These are phyloP conservation scores for Tachina fera DNA, from an alignment of 2,888 invertebrate genomes.

Conservation along the genomic window DNA sequence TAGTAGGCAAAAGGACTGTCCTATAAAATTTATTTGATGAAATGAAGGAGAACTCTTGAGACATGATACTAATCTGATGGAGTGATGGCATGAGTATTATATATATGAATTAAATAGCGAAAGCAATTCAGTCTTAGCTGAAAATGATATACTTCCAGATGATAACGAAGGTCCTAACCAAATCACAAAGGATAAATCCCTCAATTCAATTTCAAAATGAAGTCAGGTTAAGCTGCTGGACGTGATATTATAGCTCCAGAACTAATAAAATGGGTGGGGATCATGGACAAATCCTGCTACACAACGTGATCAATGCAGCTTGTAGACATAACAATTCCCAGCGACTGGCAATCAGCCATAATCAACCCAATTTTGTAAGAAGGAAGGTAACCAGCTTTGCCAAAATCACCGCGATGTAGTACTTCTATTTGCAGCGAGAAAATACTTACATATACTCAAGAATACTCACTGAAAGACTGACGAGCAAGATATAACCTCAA, in stretches of 20 bases:
- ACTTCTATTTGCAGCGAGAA: too few species aligned
- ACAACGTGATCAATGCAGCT: background rate
- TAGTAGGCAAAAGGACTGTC: background rate
- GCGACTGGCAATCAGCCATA: background rate
- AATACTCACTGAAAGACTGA: too few species aligned
- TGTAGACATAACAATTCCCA: background rate
- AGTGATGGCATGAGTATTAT: background rate
- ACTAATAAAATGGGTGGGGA: background rate
- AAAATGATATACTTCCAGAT: background rate
- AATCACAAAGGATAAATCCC: background rate
- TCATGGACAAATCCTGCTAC: background rate
- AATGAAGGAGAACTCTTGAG: too few species aligned
- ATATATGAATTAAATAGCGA: background rate
- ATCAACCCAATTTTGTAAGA: too few species aligned
- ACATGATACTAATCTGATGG: too few species aligned
- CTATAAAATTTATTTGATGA: background rate
- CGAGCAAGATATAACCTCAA: background rate
- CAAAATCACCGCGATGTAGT: too few species aligned
- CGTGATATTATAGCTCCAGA: background rate
- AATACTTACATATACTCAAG: background rate
- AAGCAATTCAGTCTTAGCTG: background rate
- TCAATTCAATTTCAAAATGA: background rate
- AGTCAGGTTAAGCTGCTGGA: background rate
- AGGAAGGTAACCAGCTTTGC: background rate
- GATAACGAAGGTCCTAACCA: background rate